phyloP scores from a whole-genome alignment of 2,888 invertebrate genomes.

The Cantharis rufa region DNA sequence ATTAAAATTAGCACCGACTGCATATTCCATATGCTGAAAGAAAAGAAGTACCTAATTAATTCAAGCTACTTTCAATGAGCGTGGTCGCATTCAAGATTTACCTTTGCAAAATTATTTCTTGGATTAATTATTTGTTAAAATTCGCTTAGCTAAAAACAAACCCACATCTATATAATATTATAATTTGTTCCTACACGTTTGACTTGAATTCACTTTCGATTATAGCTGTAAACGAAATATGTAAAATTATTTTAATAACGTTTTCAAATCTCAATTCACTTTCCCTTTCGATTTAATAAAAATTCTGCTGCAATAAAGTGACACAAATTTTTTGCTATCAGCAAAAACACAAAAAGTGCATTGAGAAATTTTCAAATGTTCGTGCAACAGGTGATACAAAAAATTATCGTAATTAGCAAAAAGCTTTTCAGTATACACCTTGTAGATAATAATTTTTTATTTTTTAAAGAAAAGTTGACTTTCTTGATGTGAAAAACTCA shows the following conservation, averaged over 20 bases:
- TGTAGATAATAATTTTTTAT: background rate
- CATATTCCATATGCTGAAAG: background rate
- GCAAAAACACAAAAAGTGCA: background rate
- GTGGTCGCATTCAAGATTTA: background rate
- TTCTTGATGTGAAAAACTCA: background rate
- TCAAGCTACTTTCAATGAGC: background rate
- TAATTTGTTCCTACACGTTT: background rate
- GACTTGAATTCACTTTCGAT: slow-evolving; percentile 1
- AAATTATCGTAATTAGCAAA: background rate
- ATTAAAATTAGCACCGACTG: background rate
- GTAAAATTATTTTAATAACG: background rate
- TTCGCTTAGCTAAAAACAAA: background rate
- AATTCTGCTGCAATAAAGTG: background rate
- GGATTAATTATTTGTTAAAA: background rate
- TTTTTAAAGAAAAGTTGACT: background rate
- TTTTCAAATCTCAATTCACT: background rate
- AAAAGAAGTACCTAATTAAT: background rate
- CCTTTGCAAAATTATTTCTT: background rate
- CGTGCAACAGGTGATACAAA: background rate
- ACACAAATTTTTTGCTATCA: background rate
- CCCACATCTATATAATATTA: background rate
- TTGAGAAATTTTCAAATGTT: background rate
- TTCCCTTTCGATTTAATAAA: background rate
- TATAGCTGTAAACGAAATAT: background rate
- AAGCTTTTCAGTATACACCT: background rate